Percentiles rank a stretch among this genome's conserved stretches.
These are phyloP conservation scores for Pseudachorutes palmiensis DNA, from an alignment of 1,140 invertebrate genomes.

Conservation along the genomic window DNA sequence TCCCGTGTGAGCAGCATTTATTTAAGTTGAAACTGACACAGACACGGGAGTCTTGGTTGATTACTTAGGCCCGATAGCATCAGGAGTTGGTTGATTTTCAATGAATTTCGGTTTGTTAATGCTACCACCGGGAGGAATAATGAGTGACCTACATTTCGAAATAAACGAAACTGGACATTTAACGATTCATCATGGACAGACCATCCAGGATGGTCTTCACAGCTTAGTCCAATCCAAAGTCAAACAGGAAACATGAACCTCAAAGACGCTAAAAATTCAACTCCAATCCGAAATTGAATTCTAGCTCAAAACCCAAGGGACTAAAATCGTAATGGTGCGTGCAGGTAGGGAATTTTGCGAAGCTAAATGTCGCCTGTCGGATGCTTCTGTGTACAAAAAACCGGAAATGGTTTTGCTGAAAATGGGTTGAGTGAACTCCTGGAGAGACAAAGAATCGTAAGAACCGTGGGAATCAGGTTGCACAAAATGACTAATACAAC, in stretches of 20 bases:
- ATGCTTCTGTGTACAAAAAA: neutral
- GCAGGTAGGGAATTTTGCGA: too few relatives aligned
- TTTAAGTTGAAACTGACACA: neutral
- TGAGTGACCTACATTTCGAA: conserved; percentile 6
- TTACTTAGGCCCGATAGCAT: conserved; percentile 6
- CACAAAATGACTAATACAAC: too few relatives aligned
- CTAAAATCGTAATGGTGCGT: neutral
- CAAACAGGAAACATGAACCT: neutral
- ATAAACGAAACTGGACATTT: neutral
- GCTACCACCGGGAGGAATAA: neutral
- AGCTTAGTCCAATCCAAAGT: neutral
- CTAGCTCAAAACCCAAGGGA: neutral
- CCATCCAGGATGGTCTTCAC: neutral
- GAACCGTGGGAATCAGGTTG: too few relatives aligned
- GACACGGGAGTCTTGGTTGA: neutral
- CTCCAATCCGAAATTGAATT: neutral
- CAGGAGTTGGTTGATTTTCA: neutral
- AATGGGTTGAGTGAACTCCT: neutral
- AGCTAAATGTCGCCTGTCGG: too few relatives aligned
- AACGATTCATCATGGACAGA: neutral
- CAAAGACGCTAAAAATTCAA: neutral
- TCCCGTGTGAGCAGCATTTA: neutral
- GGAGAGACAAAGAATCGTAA: too few relatives aligned
- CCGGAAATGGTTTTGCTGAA: neutral
- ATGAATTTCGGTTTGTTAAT: neutral